Base-by-base conservation (phyloP, 2,113 vertebrate species). In the Equus quagga region DNA sequence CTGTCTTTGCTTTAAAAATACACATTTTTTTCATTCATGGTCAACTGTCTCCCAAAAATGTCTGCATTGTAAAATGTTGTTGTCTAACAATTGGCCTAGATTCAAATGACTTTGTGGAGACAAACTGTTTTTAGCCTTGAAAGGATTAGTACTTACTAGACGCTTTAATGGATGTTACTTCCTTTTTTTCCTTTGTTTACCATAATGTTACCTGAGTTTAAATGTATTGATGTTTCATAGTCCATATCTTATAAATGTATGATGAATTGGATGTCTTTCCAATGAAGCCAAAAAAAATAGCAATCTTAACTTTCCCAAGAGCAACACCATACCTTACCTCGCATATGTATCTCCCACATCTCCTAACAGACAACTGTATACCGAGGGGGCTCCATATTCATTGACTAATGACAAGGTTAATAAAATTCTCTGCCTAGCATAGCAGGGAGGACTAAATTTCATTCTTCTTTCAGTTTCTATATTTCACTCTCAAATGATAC, bases 111-210 rank as follows among this genome's bases (percentile, higher is more conserved):
- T 91, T 79, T 36, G 58, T 69, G 62, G 58, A 78, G 67, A 96
- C 31, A 75, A 86, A 94, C 51, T 64, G 65, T 64, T 36, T 96
- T 96, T 76, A 75, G 62, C 58, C 69, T 94, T 70, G 87, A 79
- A 98, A 95, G 79, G 84, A 73, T 93, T 84, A 89, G 73, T 70
- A 89, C 70, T 75, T 91, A 36, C 54, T 65, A 44, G n/a, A 54
- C 49, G 15, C 88, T 95, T 91, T 94, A 51, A 58, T 28, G 17
- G 58, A 84, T n/a, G 21, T 11, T 33, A 9, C 6, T 36, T 94
- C 28, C 13, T 54, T 44, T 14, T 14, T 3, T n/a, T 31, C 21
- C 10, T 88, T 56, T 91, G 56, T 95, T 92, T 82, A 67, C 24
- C 31, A 28, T 67, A 79, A 24, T 12, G 21, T 82, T 85, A 86